Evolutionary conservation across 2,888 invertebrate genomes (phyloP), one percentile per base, ranked within the genome.

Genomic region (Eucera pruinosa): DNA sequence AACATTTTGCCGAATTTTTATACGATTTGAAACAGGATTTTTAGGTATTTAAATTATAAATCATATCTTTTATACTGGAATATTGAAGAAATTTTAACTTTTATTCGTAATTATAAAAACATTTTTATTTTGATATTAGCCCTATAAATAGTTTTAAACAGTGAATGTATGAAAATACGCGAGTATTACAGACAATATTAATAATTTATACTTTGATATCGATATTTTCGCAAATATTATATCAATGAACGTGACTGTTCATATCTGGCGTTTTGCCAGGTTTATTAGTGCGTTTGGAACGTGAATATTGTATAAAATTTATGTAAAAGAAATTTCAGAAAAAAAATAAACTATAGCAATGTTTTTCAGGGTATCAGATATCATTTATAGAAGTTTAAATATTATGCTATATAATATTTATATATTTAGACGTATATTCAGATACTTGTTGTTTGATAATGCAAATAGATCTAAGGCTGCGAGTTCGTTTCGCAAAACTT

Each of bases 121-220:
- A 80, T 82, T 85, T 84, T 86, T 60, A 66, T 82, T 85, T 85
- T 87, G 73, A 85, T 81, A 86, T 67, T 72, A 68, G 61, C 33
- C 61, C 77, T 81, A 78, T 75, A 78, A 25, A 73, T 82, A 77
- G 41, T 82, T 85, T 78, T 83, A 74, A 54, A 74, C 50, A 47
- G 58, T 71, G n/a, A 64, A 20, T 74, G 39, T 76, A 69, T 60
- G 52, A 55, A 72, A 78, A 77, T 80, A 79, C 55, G 36, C 60
- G 72, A 78, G 72, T 81, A 78, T 78, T 75, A 57, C 72, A 69
- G 69, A 64, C 67, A 66, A 78, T 78, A 74, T 70, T 77, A 71
- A 30, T 61, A 60, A 76, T 64, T 50, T 75, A 57, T 73, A 62
- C 57, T 84, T 84, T 83, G 77, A 81, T 85, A 83, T 62, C 23